These are phyloP conservation scores for Sicus ferrugineus DNA, from an alignment of 2,888 invertebrate species.

Conservation along the genomic window DNA sequence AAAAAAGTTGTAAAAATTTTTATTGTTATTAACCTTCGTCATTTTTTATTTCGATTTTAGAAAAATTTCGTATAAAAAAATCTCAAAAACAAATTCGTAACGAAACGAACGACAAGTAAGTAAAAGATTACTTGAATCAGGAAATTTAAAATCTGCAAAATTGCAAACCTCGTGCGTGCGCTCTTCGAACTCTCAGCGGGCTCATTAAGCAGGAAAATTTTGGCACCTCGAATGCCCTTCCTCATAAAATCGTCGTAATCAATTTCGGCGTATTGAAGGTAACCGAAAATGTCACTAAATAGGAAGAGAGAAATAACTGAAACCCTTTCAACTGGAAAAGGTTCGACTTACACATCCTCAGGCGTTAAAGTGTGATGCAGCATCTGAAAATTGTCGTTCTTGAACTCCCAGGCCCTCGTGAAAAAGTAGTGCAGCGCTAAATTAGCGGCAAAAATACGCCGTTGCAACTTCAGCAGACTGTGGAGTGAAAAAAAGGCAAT, in stretches of 20 bases:
- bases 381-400: slow-evolving; percentile 68
- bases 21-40: too few relatives aligned
- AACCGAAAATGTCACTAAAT: slow-evolving; percentile 38
- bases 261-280: slow-evolving; percentile 41
- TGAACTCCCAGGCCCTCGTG: slow-evolving; percentile 79
- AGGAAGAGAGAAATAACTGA: neutral
- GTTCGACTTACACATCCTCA: slow-evolving; percentile 39
- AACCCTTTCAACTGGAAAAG: slow-evolving; percentile 17
- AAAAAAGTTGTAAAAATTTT: too few relatives aligned
- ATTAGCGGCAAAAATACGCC: slow-evolving; percentile 80
- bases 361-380: slow-evolving; percentile 35
- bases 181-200: slow-evolving; percentile 48
- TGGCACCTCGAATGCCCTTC: slow-evolving; percentile 56
- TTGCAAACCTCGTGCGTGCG: slow-evolving; percentile 49
- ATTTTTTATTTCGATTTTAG: neutral
- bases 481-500: slow-evolving; percentile 39
- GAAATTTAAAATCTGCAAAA: slow-evolving; percentile 49
- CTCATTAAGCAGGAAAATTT: slow-evolving; percentile 57
- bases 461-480: slow-evolving; percentile 81
- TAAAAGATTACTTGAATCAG: slow-evolving; percentile 44
- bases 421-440: slow-evolving; percentile 78
- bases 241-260: slow-evolving; percentile 54
- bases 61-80: slow-evolving; percentile 12
- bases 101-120: slow-evolving; percentile 11
- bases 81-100: slow-evolving; percentile 14